These are phyloP conservation scores for Lagorchestes hirsutus DNA, from an alignment of 2,797 vertebrate species.

Conservation along the genomic window DNA sequence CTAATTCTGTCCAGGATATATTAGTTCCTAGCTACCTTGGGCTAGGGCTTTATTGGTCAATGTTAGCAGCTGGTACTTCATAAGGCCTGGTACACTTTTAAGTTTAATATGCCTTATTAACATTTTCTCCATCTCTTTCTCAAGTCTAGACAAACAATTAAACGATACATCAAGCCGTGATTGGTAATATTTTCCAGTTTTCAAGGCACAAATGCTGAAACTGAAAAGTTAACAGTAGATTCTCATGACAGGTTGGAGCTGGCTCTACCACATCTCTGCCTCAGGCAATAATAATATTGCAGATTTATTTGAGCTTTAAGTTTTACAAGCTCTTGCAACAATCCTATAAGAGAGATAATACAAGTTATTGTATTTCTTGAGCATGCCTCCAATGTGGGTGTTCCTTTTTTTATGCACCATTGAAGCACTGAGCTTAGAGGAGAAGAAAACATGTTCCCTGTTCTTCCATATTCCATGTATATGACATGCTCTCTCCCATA, in stretches of 20 bases:
- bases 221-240: neutral
- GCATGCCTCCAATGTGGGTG: neutral
- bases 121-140: neutral
- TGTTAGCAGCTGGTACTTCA: neutral
- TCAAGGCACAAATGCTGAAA: neutral
- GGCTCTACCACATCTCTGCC: neutral
- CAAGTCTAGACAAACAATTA: neutral
- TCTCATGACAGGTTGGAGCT: neutral
- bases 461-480: neutral
- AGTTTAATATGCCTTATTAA: neutral
- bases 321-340: neutral
- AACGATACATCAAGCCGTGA: neutral
- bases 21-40: neutral
- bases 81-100: neutral
- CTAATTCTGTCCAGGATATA: neutral
- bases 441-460: neutral
- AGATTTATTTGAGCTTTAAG: neutral
- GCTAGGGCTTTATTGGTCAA: neutral
- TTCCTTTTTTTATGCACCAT: neutral
- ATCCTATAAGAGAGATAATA: neutral
- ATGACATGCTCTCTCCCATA: neutral
- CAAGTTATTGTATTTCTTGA: neutral
- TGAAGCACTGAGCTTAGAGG: neutral
- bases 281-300: neutral
- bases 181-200: neutral